Evolutionary conservation across 2,888 invertebrate genomes (phyloP).

Genomic region (Cheilosia scutellata): DNA sequence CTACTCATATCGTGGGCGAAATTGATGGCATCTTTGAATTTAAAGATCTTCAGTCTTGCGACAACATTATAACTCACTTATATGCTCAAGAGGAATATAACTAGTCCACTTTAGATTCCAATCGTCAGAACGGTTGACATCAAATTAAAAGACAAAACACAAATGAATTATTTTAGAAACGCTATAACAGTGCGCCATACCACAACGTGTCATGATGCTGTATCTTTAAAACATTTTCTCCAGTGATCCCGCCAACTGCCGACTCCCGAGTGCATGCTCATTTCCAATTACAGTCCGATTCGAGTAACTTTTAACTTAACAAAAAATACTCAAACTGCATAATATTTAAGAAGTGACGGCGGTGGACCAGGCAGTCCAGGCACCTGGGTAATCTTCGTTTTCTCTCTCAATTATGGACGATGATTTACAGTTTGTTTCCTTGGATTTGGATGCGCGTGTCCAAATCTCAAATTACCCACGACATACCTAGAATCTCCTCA

Average conservation of each 20-base stretch:
- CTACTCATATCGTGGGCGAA: conserved; percentile 2
- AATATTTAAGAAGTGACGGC: background rate
- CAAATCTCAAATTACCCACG: conserved; percentile 47
- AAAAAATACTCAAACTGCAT: background rate
- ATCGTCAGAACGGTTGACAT: conserved; percentile 1
- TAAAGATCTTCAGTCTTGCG: background rate
- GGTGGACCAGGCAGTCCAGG: background rate
- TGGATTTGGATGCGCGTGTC: conserved; percentile 47
- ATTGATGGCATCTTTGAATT: background rate
- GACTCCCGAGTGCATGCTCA: conserved; percentile 35
- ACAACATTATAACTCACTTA: conserved; percentile 5
- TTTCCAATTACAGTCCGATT: conserved; percentile 61
- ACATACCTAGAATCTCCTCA: conserved; percentile 4
- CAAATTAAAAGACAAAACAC: conserved; percentile 1
- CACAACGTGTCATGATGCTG: too few species aligned
- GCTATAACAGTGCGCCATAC: too few species aligned
- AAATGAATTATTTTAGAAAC: conserved; percentile 1
- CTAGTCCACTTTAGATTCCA: background rate
- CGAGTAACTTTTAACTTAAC: background rate
- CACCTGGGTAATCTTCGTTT: conserved; percentile 9
- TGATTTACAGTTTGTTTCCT: conserved; percentile 50
- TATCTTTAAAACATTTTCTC: conserved; percentile 12
- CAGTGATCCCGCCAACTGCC: background rate
- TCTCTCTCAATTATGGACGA: conserved; percentile 56
- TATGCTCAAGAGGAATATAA: background rate